Evolutionary conservation across 1,140 invertebrate species (phyloP).

Genomic region (Apis mellifera): Amel_HAv3.1 CM009932.2:7441001-7441500

Average conservation of each 20-base stretch:
- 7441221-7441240: not conserved
- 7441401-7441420: too few relatives aligned
- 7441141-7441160: not conserved
- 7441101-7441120: slow-evolving; percentile 38
- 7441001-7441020: slow-evolving; percentile 66
- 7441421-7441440: slow-evolving; percentile 33
- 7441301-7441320: too few relatives aligned
- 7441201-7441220: too few relatives aligned
- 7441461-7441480: slow-evolving; percentile 11
- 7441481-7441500: slow-evolving; percentile 21
- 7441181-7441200: not conserved
- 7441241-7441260: too few relatives aligned
- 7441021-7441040: slow-evolving; percentile 37
- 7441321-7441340: not conserved
- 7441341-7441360: too few relatives aligned
- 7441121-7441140: not conserved
- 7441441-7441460: slow-evolving; percentile 40
- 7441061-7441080: slow-evolving; percentile 50
- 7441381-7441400: too few relatives aligned
- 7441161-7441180: not conserved
- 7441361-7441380: too few relatives aligned
- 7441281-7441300: too few relatives aligned
- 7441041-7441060: not conserved
- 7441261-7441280: too few relatives aligned
- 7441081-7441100: slow-evolving; percentile 58